These are phyloP conservation scores for Pseudochirops cupreus DNA, from an alignment of 2,797 vertebrate genomes.

Conservation along the genomic window DNA sequence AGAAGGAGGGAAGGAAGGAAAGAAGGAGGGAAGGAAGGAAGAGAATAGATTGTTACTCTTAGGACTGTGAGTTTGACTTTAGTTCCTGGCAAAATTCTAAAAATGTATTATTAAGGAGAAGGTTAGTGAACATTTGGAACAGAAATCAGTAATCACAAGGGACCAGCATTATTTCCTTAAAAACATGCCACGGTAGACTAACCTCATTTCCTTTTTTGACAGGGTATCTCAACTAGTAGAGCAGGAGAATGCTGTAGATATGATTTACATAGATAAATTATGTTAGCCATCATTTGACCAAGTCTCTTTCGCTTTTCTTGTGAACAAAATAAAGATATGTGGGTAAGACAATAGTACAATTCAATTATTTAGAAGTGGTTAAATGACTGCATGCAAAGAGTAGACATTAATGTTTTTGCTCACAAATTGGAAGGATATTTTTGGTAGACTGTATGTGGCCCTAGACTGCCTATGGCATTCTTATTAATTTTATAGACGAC, in stretches of 20 bases:
- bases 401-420: neutral
- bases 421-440: neutral
- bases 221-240: neutral
- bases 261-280: neutral
- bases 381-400: neutral
- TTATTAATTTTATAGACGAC: neutral
- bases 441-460: neutral
- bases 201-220: neutral
- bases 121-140: neutral
- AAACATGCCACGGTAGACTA: neutral
- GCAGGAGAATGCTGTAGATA: neutral
- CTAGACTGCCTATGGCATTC: neutral
- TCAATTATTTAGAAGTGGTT: neutral
- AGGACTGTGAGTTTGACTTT: neutral
- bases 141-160: neutral
- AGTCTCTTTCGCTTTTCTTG: neutral
- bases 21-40: neutral
- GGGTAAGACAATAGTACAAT: neutral
- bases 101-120: neutral
- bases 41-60: neutral
- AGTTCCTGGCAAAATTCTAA: neutral
- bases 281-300: neutral
- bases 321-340: neutral
- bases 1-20: neutral
- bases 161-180: neutral